Base-by-base conservation (phyloP, 2,888 invertebrate genomes). In the Acleris literana region DNA sequence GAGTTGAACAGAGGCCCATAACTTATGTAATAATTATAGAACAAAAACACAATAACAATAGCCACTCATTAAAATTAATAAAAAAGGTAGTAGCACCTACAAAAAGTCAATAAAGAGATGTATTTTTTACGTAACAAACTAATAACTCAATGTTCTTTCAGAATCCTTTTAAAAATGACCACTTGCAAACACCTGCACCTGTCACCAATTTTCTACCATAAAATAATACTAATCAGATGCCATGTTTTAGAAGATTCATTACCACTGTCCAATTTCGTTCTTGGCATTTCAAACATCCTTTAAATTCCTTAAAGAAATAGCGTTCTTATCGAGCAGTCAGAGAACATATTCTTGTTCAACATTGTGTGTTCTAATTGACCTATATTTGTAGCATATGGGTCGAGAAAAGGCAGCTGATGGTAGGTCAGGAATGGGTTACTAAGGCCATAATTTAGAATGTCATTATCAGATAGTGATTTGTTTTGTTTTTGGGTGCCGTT, bases 331-430 rank as follows among this genome's bases (percentile, higher is more conserved):
- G 9, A 1, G 33, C 53, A 18, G 22, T 2, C 11, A 55, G 68
- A 82, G 71, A 73, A 69, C 63, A 22, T 52, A 46, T 74, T 76
- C 68, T 82, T 63, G 69, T 51, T 3, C 69, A 70, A 52, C 69
- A 63, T 16, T 20, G 52, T 58, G 7, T 33, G 61, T 73, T 80
- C 75, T 85, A 87, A 88, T 80, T 89, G 86, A 88, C 87, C 88
- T 82, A 88, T 83, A 88, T 90, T 81, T 79, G 86, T 83, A 88
- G 77, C 85, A 89, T 87, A 87, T 87, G 85, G 87, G 83, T 84
- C 77, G 80, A 78, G 68, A 67, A 71, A 70, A 76, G 78, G 85
- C 91, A 91, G 90, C 87, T 92, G 92, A 87, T 81, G 77, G 83
- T 86, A 86, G 86, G 85, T 83, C 82, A 85, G 83, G 83, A 80